These are phyloP conservation scores for Lamellibrachia columna DNA, from an alignment of 2,888 invertebrate genomes.

Conservation along the genomic window DNA sequence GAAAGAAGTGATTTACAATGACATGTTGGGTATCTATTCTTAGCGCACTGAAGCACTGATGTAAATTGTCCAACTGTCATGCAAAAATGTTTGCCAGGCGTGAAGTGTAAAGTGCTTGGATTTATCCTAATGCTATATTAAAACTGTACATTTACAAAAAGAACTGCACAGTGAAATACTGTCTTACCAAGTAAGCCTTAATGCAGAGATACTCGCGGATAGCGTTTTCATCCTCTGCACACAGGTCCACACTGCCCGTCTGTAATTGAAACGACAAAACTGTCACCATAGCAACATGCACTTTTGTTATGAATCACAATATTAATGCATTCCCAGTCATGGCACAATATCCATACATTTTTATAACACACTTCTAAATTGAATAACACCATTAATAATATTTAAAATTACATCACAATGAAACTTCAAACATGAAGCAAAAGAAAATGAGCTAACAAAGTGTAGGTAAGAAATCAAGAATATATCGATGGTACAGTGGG, in stretches of 20 bases:
- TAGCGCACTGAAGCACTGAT: too few species aligned
- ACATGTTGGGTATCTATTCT: too few species aligned
- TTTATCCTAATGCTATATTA: background rate
- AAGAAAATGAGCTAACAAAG: too few species aligned
- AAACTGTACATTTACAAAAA: background rate
- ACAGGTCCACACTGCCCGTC: constrained; percentile 67
- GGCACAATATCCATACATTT: background rate
- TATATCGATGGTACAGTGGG: too few species aligned
- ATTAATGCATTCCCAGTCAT: background rate
- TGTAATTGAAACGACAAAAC: constrained; percentile 39
- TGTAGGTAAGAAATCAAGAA: too few species aligned
- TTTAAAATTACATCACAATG: too few species aligned
- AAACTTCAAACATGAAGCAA: too few species aligned
- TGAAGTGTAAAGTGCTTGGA: background rate
- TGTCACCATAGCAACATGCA: too few species aligned
- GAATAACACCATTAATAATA: background rate
- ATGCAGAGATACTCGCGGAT: constrained; percentile 88
- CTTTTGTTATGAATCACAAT: background rate
- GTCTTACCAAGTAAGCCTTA: constrained; percentile 78
- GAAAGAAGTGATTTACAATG: too few species aligned
- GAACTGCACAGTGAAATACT: background rate
- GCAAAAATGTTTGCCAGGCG: too few species aligned
- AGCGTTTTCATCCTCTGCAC: constrained; percentile 69
- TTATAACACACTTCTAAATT: background rate
- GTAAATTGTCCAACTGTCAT: too few species aligned